Conservation (phyloP, 2,113 vertebrate genomes). For the Grammomys surdaster region DNA sequence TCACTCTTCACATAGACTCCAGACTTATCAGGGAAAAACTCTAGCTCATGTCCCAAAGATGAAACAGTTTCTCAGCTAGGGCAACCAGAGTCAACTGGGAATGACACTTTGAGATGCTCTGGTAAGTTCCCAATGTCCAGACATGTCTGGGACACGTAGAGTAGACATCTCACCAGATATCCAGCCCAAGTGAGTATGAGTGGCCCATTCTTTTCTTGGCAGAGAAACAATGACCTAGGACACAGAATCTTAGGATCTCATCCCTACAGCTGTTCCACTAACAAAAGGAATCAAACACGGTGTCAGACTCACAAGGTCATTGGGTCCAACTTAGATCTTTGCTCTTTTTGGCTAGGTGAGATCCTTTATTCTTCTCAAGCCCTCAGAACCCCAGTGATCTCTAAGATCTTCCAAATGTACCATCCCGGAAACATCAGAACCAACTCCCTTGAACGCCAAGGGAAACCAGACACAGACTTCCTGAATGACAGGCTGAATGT, state of each 20-base stretch:
- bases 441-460: background rate
- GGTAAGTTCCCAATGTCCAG: background rate
- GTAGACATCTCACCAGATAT: background rate
- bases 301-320: background rate
- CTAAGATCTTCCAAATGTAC: background rate
- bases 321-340: background rate
- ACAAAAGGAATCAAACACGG: background rate
- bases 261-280: background rate
- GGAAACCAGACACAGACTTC: slow-evolving; percentile 69
- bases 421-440: slow-evolving; percentile 2
- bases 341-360: background rate
- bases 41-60: background rate
- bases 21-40: background rate
- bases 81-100: background rate
- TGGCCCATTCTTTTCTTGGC: background rate
- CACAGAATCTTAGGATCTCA: background rate
- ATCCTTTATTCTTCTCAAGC: background rate
- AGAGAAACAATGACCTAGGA: background rate
- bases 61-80: background rate
- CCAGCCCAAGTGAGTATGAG: background rate
- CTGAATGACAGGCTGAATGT: slow-evolving; percentile 58
- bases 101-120: background rate
- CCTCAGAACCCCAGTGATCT: background rate
- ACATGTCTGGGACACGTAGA: background rate
- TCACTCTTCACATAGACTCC: background rate